These are phyloP conservation scores for Leptura quadrifasciata DNA, from an alignment of 2,888 invertebrate species.

Conservation along the genomic window DNA sequence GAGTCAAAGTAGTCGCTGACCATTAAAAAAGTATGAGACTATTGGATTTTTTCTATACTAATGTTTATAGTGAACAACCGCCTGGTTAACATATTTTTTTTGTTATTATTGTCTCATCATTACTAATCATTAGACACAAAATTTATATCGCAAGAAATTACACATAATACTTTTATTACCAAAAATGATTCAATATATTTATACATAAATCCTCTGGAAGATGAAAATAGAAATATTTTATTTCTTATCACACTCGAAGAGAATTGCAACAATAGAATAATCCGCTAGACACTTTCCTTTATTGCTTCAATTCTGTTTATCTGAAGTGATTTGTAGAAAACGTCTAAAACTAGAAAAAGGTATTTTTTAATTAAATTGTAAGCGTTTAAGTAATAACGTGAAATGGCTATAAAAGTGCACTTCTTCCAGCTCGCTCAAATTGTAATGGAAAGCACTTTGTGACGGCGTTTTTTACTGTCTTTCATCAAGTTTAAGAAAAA, in stretches of 20 bases:
- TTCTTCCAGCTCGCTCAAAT: conserved; percentile 15
- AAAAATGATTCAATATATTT: not conserved
- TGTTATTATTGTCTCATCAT: too few relatives aligned
- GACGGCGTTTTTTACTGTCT: conserved; percentile 32
- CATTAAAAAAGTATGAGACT: too few relatives aligned
- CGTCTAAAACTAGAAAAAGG: conserved; percentile 16
- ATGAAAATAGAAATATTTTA: not conserved
- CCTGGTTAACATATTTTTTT: too few relatives aligned
- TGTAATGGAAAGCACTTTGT: conserved; percentile 44
- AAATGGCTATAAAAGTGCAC: conserved; percentile 33
- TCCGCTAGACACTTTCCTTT: conserved; percentile 1
- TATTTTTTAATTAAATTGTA: conserved; percentile 47
- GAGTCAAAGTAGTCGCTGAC: too few relatives aligned
- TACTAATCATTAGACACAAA: too few relatives aligned
- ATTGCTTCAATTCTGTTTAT: conserved; percentile 30
- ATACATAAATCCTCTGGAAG: not conserved
- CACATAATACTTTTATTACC: not conserved
- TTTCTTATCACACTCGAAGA: not conserved
- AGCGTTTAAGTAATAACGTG: conserved; percentile 34
- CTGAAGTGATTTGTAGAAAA: conserved; percentile 38
- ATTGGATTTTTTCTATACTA: too few relatives aligned
- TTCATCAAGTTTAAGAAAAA: conserved; percentile 42
- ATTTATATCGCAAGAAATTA: not conserved
- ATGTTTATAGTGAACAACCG: too few relatives aligned
- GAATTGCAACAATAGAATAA: conserved; percentile 35